phyloP scores from a whole-genome alignment of 2,888 invertebrate species.

The Resseliella maxima region DNA sequence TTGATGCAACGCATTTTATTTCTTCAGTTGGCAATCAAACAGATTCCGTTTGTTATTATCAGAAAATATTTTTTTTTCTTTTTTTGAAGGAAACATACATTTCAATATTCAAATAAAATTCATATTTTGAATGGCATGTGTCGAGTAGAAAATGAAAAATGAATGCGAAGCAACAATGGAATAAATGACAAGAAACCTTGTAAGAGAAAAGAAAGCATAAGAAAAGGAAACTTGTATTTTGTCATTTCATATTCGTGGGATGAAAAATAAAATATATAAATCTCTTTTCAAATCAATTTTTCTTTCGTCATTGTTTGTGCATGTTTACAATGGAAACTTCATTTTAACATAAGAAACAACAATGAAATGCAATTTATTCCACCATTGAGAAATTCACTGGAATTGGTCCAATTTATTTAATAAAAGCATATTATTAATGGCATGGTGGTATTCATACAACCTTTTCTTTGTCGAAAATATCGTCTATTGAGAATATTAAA shows the following conservation, averaged over 20 bases:
- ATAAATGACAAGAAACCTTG: not conserved
- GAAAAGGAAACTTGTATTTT: too few relatives aligned
- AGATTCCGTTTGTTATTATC: too few relatives aligned
- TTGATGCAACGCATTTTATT: too few relatives aligned
- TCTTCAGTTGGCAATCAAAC: too few relatives aligned
- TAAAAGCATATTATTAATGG: not conserved
- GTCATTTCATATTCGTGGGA: too few relatives aligned
- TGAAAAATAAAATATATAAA: too few relatives aligned
- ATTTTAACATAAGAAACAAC: not conserved
- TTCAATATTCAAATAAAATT: not conserved
- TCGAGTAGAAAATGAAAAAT: too few relatives aligned
- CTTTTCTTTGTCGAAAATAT: not conserved
- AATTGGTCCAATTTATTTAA: constrained; percentile 13
- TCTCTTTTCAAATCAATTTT: too few relatives aligned
- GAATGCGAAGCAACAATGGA: not conserved
- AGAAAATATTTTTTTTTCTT: too few relatives aligned
- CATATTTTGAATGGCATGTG: not conserved
- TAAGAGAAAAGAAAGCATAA: not conserved
- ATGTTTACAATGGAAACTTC: too few relatives aligned
- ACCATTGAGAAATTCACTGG: not conserved
- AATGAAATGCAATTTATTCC: not conserved
- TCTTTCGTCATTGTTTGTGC: too few relatives aligned
- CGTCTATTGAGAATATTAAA: too few relatives aligned
- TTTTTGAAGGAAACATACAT: not conserved
- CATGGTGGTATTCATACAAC: constrained; percentile 18